A percentile compares a stretch with the other conserved stretches of the same genome.
Evolutionary conservation across 30 jellyfish, hydroid and myxozoan species (phyloP).

Genomic region (Aurelia aurita complex sp. Pacific): DNA sequence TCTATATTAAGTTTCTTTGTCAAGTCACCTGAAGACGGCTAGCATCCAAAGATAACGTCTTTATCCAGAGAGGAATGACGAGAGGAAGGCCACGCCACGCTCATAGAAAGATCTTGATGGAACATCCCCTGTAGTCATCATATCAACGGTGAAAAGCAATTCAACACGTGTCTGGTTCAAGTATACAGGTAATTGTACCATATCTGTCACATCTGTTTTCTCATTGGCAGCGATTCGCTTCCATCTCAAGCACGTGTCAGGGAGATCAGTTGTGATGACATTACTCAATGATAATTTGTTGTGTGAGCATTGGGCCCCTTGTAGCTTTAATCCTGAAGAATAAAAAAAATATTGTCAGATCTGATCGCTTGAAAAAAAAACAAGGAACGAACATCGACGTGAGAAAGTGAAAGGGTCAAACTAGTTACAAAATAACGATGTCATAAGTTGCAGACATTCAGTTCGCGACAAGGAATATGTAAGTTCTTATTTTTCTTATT

Average conservation of each 20-base stretch:
- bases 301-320: constrained; percentile 87
- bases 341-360: background rate
- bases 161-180: constrained; percentile 98
- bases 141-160: constrained; percentile 92
- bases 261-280: constrained; percentile 91
- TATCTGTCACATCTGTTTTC: constrained; percentile 31
- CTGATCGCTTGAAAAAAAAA: background rate
- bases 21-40: no score
- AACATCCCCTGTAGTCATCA: constrained; percentile 84
- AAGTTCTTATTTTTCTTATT: no score
- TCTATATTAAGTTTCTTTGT: no score
- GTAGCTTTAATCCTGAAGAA: constrained; percentile 88
- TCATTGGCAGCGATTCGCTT: constrained; percentile 54
- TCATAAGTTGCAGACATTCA: background rate
- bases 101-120: constrained; percentile 93
- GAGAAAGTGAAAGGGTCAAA: background rate
- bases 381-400: background rate
- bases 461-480: no score
- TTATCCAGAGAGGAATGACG: constrained; percentile 94
- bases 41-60: background rate
- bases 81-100: constrained; percentile 94
- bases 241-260: constrained; percentile 92
- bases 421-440: background rate
- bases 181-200: constrained; percentile 94
- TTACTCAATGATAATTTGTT: constrained; percentile 74